phyloP scores from a whole-genome alignment of 37 sponge, comb jelly and placozoan genomes.

The Amphimedon queenslandica region DNA sequence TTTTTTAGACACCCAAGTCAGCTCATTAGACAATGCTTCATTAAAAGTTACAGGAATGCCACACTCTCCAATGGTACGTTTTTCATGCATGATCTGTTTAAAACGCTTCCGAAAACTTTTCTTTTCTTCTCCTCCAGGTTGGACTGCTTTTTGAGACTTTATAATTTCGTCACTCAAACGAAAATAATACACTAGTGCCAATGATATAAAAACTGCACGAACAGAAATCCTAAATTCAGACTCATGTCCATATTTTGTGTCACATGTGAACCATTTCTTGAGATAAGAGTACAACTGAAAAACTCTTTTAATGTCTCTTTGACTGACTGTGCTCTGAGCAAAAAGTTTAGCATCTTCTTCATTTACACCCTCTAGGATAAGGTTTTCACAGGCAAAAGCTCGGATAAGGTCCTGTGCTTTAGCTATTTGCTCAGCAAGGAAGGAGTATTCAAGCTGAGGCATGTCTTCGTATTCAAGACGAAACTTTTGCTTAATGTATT shows the following conservation, averaged over 20 bases:
- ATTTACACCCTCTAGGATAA: neutral
- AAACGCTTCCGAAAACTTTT: too few relatives aligned
- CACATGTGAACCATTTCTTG: neutral
- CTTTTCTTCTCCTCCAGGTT: too few relatives aligned
- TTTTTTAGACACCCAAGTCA: too few relatives aligned
- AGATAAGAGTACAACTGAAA: neutral
- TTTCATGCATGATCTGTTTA: too few relatives aligned
- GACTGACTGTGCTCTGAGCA: conserved; percentile 55
- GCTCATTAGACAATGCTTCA: too few relatives aligned
- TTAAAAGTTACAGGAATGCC: too few relatives aligned
- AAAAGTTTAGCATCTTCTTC: conserved; percentile 13
- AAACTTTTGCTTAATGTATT: conserved; percentile 67
- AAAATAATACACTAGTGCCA: conserved; percentile 56
- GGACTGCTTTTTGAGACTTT: too few relatives aligned
- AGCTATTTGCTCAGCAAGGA: conserved; percentile 28
- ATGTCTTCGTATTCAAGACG: neutral
- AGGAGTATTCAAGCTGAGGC: neutral
- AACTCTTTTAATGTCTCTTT: conserved; percentile 54
- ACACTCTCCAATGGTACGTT: too few relatives aligned
- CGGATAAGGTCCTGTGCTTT: conserved; percentile 39
- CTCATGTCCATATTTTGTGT: neutral
- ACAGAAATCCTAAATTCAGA: neutral
- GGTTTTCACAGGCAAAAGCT: conserved; percentile 23
- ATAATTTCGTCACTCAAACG: too few relatives aligned
- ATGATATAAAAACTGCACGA: conserved; percentile 29